Evolutionary conservation across 2,113 vertebrate species (phyloP).

Genomic region (Ardeotis arabs): DNA sequence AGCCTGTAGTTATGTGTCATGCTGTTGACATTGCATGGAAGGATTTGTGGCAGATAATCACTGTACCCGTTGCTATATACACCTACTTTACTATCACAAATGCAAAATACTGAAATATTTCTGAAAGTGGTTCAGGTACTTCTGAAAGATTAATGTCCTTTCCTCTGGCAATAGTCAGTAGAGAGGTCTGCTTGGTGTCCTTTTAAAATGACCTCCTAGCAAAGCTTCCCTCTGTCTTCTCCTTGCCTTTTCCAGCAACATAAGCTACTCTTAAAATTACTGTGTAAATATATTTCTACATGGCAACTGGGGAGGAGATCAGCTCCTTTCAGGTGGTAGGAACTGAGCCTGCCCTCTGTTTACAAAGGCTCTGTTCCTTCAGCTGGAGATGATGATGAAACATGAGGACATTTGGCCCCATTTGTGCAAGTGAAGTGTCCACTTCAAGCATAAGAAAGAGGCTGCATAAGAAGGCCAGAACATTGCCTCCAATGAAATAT

Average conservation of each 20-base stretch:
- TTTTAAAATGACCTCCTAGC: neutral
- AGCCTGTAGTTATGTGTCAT: neutral
- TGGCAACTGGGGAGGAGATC: neutral
- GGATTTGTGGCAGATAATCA: neutral
- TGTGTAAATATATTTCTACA: neutral
- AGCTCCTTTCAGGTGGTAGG: neutral
- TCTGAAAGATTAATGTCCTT: neutral
- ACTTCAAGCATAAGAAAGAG: neutral
- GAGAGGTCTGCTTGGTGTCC: neutral
- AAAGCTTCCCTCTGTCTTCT: neutral
- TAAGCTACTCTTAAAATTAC: neutral
- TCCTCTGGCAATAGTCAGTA: neutral
- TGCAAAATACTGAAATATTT: neutral
- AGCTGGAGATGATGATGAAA: neutral
- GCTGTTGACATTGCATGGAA: neutral
- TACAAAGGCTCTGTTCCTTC: neutral
- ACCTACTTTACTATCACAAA: neutral
- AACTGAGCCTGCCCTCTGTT: neutral
- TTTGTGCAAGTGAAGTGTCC: neutral
- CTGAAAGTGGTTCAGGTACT: neutral
- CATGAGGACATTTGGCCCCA: neutral
- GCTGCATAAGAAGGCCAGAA: neutral
- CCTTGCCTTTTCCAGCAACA: neutral
- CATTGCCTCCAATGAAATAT: neutral
- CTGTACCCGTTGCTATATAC: neutral